A percentile compares a stretch with the other conserved stretches of the same genome.
Evolutionary conservation across 1,140 invertebrate species (phyloP).

Genomic region (Bemisia tabaci): DNA sequence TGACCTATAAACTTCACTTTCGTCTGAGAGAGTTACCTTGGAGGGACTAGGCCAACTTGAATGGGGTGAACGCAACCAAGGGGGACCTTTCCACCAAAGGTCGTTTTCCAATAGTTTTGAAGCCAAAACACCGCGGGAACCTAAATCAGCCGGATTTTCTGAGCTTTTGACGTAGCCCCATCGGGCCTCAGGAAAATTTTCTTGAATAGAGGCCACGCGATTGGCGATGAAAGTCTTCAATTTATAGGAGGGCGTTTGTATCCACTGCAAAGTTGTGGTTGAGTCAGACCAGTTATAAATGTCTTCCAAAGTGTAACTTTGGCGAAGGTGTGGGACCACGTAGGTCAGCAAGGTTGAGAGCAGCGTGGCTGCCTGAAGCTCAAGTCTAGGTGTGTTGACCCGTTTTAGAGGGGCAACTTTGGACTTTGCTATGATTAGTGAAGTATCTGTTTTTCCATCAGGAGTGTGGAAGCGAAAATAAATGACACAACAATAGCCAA

Average conservation of each 20-base stretch:
- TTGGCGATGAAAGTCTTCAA: conserved; percentile 20
- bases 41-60: too few species aligned
- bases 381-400: conserved; percentile 15
- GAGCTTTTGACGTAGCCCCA: conserved; percentile 23
- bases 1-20: too few species aligned
- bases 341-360: background rate
- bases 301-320: too few species aligned
- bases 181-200: background rate
- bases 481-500: conserved; percentile 2
- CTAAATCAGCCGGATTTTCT: conserved; percentile 23
- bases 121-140: conserved; percentile 7
- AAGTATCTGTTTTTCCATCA: conserved; percentile 11
- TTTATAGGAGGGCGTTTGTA: conserved; percentile 19
- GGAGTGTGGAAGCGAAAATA: conserved; percentile 1
- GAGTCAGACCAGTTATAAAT: conserved; percentile 27
- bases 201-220: background rate
- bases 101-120: background rate
- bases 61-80: conserved; percentile 11
- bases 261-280: conserved; percentile 25
- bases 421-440: conserved; percentile 10
- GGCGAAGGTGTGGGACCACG: too few species aligned
- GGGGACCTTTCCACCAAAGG: conserved; percentile 12
- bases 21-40: too few species aligned
- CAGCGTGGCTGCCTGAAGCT: conserved; percentile 19
- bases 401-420: conserved; percentile 18